These are phyloP conservation scores for Emydoidea blandingii DNA, from an alignment of 2,797 vertebrate species.

Conservation along the genomic window DNA sequence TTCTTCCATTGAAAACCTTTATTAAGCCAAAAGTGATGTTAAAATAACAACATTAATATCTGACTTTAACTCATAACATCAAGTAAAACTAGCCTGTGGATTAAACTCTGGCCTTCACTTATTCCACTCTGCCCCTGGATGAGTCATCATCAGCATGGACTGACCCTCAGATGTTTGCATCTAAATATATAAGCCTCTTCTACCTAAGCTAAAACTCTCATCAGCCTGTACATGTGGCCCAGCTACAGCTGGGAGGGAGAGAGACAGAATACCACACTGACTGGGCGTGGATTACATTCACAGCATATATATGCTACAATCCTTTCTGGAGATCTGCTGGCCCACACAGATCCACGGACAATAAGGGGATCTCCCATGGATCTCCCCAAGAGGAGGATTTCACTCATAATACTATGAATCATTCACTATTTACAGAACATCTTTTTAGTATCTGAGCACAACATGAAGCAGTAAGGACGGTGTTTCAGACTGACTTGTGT, in stretches of 20 bases:
- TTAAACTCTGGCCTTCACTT: neutral
- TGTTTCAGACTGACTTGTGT: neutral
- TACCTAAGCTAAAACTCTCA: neutral
- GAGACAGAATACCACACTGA: neutral
- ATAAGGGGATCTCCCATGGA: neutral
- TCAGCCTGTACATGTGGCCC: neutral
- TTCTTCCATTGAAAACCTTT: neutral
- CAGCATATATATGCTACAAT: neutral
- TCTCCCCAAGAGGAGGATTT: neutral
- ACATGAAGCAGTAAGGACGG: neutral
- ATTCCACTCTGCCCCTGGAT: fast-evolving
- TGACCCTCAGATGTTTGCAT: neutral
- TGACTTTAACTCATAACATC: neutral
- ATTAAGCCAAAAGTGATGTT: neutral
- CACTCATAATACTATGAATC: neutral
- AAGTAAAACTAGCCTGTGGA: neutral
- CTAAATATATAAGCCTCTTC: neutral
- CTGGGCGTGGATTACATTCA: neutral
- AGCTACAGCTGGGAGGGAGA: neutral
- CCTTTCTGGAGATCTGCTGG: neutral
- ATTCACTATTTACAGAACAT: neutral
- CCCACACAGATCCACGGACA: neutral
- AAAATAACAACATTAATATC: neutral
- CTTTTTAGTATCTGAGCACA: neutral
- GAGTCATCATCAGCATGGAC: neutral